Conservation (phyloP, 2,113 vertebrate genomes). For the Tetrax tetrax region DNA sequence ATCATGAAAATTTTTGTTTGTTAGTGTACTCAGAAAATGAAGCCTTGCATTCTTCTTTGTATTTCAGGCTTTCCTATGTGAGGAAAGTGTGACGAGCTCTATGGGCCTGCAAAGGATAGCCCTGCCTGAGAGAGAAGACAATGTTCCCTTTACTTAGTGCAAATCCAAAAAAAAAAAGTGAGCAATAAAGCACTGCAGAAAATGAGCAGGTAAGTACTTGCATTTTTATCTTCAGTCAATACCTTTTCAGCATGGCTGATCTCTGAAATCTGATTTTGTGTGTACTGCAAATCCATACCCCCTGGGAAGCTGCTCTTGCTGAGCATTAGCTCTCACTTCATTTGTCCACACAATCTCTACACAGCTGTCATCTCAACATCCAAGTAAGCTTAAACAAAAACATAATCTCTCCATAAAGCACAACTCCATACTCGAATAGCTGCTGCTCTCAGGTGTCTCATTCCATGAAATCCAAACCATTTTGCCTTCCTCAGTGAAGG, state of each 20-base stretch:
- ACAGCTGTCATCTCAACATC: not conserved
- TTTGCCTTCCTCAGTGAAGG: not conserved
- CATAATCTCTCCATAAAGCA: not conserved
- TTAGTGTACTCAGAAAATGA: not conserved
- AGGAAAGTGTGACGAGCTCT: not conserved
- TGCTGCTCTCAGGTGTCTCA: not conserved
- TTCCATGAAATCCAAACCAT: not conserved
- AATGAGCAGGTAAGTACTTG: slow-evolving; percentile 52
- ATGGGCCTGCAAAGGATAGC: not conserved
- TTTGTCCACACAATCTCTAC: slow-evolving; percentile 20
- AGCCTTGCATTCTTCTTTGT: not conserved
- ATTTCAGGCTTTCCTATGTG: not conserved
- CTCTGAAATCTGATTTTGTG: slow-evolving; percentile 38
- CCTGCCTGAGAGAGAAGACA: not conserved
- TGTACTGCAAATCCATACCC: slow-evolving; percentile 32
- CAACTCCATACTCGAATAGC: not conserved
- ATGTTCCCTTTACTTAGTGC: slow-evolving; percentile 5
- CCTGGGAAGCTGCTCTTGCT: slow-evolving; percentile 25
- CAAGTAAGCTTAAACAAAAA: slow-evolving; percentile 41
- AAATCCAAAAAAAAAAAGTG: slow-evolving; percentile 10
- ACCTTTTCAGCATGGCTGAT: slow-evolving; percentile 55
- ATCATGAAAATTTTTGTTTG: not conserved
- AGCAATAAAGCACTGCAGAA: slow-evolving; percentile 52
- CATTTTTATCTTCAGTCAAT: slow-evolving; percentile 53
- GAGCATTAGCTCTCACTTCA: slow-evolving; percentile 33